phyloP scores from a whole-genome alignment of 2,888 invertebrate species.

The Drymonia ruficornis region DNA sequence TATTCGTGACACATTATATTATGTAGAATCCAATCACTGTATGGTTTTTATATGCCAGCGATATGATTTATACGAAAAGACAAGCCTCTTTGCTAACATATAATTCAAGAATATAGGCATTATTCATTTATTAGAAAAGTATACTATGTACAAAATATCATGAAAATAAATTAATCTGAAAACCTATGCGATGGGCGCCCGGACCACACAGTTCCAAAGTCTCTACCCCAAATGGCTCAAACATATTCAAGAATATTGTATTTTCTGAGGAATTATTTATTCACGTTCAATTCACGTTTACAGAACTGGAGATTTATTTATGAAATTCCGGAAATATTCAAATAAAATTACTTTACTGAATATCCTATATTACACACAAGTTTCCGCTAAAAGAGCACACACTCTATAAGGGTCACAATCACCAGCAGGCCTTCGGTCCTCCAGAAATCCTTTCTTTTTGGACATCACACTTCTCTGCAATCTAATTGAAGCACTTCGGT shows the following conservation, averaged over 20 bases:
- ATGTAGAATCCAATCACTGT: neutral
- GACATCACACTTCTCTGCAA: constrained; percentile 95
- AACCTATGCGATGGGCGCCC: too few relatives aligned
- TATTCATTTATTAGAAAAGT: too few relatives aligned
- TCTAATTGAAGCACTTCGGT: constrained; percentile 95
- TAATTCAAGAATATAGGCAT: too few relatives aligned
- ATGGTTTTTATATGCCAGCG: neutral
- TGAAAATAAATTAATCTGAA: too few relatives aligned
- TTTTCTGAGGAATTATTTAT: too few relatives aligned
- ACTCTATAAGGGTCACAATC: constrained; percentile 94
- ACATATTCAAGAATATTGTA: too few relatives aligned
- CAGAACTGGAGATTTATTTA: neutral
- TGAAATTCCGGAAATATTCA: neutral
- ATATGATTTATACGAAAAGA: neutral
- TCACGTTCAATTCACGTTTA: neutral
- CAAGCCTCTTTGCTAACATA: neutral
- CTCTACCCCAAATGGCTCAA: too few relatives aligned
- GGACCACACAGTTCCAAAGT: too few relatives aligned
- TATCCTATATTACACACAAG: constrained; percentile 29
- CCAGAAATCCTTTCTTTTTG: constrained; percentile 95
- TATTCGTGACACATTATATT: neutral
- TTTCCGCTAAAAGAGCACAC: constrained; percentile 77
- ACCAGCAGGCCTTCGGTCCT: constrained; percentile 96
- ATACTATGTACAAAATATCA: too few relatives aligned
- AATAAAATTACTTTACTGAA: neutral